Percentiles rank a stretch among this genome's conserved stretches.
These are phyloP conservation scores for Triplophysa siluroides DNA, from an alignment of 2,113 vertebrate genomes.

Conservation along the genomic window DNA sequence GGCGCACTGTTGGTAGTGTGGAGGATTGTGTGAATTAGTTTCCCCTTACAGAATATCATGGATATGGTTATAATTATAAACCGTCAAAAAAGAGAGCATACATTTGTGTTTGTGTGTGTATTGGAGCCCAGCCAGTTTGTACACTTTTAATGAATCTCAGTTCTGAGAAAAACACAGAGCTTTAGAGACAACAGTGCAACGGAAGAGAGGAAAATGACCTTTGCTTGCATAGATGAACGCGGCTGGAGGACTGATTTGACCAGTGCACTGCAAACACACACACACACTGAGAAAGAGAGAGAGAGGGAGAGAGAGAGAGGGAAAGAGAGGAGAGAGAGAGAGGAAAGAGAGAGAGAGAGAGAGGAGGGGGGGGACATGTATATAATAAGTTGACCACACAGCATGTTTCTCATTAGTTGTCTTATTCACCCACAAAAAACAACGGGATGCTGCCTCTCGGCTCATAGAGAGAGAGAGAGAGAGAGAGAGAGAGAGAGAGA, in stretches of 20 bases:
- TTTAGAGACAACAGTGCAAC: background rate
- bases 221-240: conserved; percentile 19
- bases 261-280: background rate
- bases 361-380: background rate
- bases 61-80: conserved; percentile 29
- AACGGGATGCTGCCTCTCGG: conserved; percentile 22
- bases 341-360: background rate
- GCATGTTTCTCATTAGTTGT: conserved; percentile 26
- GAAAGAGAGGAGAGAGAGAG: background rate
- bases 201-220: conserved; percentile 34
- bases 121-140: background rate
- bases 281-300: conserved; percentile 2
- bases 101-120: conserved; percentile 13
- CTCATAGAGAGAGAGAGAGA: too few relatives aligned
- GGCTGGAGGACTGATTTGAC: background rate
- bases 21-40: conserved; percentile 10
- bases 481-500: too few relatives aligned
- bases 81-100: conserved; percentile 20
- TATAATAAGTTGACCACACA: background rate
- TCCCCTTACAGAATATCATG: background rate
- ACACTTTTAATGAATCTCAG: conserved; percentile 42
- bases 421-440: background rate
- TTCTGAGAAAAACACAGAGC: conserved; percentile 8
- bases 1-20: conserved; percentile 8
- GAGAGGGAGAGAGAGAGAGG: background rate